phyloP scores from a whole-genome alignment of 2,113 vertebrate species.

The Rynchops niger region DNA sequence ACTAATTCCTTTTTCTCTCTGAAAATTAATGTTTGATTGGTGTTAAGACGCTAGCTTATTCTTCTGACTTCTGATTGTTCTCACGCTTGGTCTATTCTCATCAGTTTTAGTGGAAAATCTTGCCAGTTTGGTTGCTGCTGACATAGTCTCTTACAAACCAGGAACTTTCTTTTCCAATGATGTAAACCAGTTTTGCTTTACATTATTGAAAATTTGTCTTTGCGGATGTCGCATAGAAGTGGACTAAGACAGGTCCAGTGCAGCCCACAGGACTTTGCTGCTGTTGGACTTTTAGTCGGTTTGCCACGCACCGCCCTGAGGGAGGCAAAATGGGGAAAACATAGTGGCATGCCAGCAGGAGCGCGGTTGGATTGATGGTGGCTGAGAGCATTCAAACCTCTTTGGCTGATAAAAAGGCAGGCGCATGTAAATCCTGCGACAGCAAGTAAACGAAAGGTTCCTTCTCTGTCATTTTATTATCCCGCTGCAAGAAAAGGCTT shows the following conservation, averaged over 20 bases:
- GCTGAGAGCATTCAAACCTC: background rate
- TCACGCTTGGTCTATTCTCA: background rate
- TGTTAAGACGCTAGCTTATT: background rate
- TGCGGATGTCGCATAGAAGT: background rate
- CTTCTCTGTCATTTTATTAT: background rate
- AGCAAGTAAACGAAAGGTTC: background rate
- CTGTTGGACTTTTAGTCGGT: background rate
- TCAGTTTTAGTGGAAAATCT: background rate
- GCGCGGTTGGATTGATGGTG: background rate
- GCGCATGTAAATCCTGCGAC: rapidly evolving
- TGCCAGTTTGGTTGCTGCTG: background rate
- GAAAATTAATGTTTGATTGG: background rate
- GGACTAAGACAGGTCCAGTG: background rate
- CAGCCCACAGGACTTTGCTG: background rate
- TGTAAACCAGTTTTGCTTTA: background rate
- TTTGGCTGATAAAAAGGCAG: background rate
- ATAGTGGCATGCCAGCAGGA: background rate
- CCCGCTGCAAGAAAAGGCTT: background rate
- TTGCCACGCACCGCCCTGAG: background rate
- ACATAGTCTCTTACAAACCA: background rate
- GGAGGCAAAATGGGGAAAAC: background rate
- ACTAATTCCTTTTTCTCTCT: background rate
- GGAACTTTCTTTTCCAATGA: background rate
- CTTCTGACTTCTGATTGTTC: background rate
- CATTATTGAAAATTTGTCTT: background rate